phyloP scores from a whole-genome alignment of 2,797 vertebrate species.

The Rhadinocentrus ornatus region DNA sequence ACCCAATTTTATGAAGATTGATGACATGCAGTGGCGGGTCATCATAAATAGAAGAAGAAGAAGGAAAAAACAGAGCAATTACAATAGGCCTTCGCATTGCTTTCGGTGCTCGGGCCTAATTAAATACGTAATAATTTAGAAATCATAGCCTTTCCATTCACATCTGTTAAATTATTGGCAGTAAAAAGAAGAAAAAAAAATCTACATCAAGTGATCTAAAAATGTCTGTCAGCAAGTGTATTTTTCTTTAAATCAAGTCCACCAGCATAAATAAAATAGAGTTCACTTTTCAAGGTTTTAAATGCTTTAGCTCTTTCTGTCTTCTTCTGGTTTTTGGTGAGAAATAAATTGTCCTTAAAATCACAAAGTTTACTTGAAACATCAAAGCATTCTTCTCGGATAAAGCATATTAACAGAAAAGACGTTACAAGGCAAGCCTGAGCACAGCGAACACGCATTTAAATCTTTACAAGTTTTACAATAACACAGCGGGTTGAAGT shows the following conservation, averaged over 20 bases:
- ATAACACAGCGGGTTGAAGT: background rate
- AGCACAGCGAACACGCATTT: background rate
- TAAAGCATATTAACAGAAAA: background rate
- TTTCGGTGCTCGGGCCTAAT: too few relatives aligned
- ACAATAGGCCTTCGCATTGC: too few relatives aligned
- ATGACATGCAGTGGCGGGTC: too few relatives aligned
- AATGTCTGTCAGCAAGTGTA: background rate
- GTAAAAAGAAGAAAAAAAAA: too few relatives aligned
- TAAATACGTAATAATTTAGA: background rate
- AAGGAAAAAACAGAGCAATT: too few relatives aligned
- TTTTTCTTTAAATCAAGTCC: background rate
- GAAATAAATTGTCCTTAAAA: constrained; percentile 8
- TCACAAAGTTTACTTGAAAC: background rate
- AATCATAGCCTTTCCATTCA: background rate
- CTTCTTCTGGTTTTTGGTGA: background rate
- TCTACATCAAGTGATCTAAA: background rate
- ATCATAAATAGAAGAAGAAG: too few relatives aligned
- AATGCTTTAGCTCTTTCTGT: background rate
- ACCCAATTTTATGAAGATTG: too few relatives aligned
- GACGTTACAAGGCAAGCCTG: background rate
- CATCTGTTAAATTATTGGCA: too few relatives aligned
- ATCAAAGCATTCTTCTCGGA: background rate
- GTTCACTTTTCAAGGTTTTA: background rate
- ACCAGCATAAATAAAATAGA: too few relatives aligned
- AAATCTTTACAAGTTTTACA: background rate